These are phyloP conservation scores for Drosophila grimshawi DNA, from an alignment of 1,140 invertebrate genomes.

Conservation along the genomic window DNA sequence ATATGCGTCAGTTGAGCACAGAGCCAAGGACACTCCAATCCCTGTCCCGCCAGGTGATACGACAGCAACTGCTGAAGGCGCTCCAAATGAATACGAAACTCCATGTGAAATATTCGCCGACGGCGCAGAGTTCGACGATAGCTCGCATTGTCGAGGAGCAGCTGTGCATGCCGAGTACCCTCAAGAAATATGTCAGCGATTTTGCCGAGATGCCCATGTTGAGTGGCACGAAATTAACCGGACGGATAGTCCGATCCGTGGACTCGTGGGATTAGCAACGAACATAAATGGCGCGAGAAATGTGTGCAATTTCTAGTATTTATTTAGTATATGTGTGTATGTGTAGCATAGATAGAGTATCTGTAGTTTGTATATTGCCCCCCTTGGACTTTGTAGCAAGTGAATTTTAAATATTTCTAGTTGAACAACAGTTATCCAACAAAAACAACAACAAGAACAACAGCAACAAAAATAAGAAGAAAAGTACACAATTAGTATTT, in stretches of 20 bases:
- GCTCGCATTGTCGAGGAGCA: constrained; percentile 58
- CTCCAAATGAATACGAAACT: constrained; percentile 41
- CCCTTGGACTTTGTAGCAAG: constrained; percentile 12
- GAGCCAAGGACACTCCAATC: constrained; percentile 64
- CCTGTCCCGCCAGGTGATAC: constrained; percentile 59
- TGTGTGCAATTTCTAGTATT: constrained; percentile 51
- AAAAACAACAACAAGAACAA: background rate
- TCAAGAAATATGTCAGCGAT: constrained; percentile 71
- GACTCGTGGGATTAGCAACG: constrained; percentile 60
- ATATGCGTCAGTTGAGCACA: constrained; percentile 36
- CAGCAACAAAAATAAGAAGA: background rate
- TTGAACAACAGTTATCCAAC: constrained; percentile 5
- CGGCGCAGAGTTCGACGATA: constrained; percentile 60
- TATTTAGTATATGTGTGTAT: constrained; percentile 47
- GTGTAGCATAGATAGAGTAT: constrained; percentile 49
- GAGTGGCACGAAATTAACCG: constrained; percentile 4
- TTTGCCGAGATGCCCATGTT: constrained; percentile 64
- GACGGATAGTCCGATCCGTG: constrained; percentile 17
- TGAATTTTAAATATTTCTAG: constrained; percentile 20
- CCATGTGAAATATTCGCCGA: constrained; percentile 57
- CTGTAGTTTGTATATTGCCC: constrained; percentile 45
- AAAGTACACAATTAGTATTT: background rate
- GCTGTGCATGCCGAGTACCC: constrained; percentile 56
- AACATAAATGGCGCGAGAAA: background rate
- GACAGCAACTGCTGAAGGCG: constrained; percentile 43